Conservation (phyloP, 2,888 invertebrate genomes). For the Flabesymbios commensalis region DNA sequence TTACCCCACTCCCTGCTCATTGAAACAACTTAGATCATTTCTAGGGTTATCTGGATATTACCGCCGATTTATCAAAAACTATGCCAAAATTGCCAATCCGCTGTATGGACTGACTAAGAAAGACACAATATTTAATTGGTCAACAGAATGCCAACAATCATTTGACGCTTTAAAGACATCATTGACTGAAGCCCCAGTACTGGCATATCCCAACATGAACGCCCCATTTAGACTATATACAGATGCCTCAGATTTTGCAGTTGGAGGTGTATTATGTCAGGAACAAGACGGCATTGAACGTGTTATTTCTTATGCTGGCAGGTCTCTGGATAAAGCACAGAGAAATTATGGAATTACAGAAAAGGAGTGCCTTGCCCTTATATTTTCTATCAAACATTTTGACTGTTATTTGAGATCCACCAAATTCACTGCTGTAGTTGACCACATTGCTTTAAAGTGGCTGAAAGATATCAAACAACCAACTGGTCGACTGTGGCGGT, state of each 20-base stretch:
- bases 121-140: constrained; percentile 1
- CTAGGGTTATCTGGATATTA: neutral
- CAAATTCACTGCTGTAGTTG: neutral
- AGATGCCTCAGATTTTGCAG: neutral
- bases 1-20: neutral
- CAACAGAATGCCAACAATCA: neutral
- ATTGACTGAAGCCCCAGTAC: neutral
- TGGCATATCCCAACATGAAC: neutral
- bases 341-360: constrained; percentile 1
- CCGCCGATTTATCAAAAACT: constrained; percentile 1
- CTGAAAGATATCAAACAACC: neutral
- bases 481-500: neutral
- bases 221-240: constrained; percentile 1
- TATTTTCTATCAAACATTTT: constrained; percentile 5
- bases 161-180: neutral
- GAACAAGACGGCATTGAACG: neutral
- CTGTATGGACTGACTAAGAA: constrained; percentile 2
- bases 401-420: neutral
- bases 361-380: constrained; percentile 9
- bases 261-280: constrained; percentile 4
- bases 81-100: neutral
- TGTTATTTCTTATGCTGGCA: constrained; percentile 5
- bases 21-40: constrained; percentile 1
- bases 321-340: neutral
- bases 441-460: neutral